Evolutionary conservation across 2,888 invertebrate genomes (phyloP).

Genomic region (Yponomeuta plumbellus): DNA sequence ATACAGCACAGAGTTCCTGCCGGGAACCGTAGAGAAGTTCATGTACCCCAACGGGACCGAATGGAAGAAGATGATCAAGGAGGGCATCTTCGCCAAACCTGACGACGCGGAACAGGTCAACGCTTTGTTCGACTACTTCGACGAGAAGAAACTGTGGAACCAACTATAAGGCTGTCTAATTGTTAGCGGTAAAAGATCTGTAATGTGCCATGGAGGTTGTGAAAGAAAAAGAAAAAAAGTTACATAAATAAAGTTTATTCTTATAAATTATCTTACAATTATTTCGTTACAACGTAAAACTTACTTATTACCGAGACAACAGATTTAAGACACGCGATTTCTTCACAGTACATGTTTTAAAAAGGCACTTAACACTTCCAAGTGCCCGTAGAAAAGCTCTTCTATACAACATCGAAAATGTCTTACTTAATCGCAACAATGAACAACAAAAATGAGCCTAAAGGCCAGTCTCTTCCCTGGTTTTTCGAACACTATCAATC

Average conservation of each 20-base stretch:
- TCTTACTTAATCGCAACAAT: too few relatives aligned
- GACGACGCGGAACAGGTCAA: conserved; percentile 63
- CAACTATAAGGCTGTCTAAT: not conserved
- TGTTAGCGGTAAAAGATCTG: not conserved
- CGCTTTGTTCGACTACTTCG: conserved; percentile 25
- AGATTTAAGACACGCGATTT: too few relatives aligned
- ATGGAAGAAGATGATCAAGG: conserved; percentile 82
- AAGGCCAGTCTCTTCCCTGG: not conserved
- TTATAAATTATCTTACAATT: not conserved
- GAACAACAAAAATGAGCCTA: not conserved
- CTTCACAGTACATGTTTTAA: too few relatives aligned
- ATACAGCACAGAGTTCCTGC: conserved; percentile 88
- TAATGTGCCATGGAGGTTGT: not conserved
- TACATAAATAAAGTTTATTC: not conserved
- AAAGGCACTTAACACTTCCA: too few relatives aligned
- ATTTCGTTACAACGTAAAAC: not conserved
- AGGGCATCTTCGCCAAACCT: conserved; percentile 76
- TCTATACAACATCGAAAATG: too few relatives aligned
- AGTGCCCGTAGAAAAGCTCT: too few relatives aligned
- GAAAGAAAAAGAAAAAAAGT: not conserved
- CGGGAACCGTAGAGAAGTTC: conserved; percentile 80
- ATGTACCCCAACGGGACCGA: conserved; percentile 86
- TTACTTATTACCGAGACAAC: not conserved
- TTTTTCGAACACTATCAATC: too few relatives aligned
- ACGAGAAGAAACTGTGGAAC: not conserved